phyloP scores from a whole-genome alignment of 2,888 invertebrate species.

The Branchellion lobata region DNA sequence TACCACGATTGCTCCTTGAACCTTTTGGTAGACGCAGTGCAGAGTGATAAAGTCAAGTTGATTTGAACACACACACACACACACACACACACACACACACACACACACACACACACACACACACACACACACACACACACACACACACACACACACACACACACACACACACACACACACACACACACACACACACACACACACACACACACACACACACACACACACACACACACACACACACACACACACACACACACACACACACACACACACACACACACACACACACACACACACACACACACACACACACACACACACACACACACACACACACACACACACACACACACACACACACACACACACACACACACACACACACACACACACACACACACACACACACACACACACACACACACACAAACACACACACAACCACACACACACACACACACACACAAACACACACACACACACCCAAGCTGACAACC shows the following conservation, averaged over 20 bases:
- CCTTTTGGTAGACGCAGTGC: no score
- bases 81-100: conserved; percentile 23
- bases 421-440: conserved; percentile 11
- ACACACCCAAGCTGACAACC: no score
- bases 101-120: conserved; percentile 20
- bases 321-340: background rate
- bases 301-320: background rate
- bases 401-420: conserved; percentile 16
- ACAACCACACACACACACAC: no score
- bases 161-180: conserved; percentile 45
- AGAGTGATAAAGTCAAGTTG: no score
- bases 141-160: conserved; percentile 44
- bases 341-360: conserved; percentile 11
- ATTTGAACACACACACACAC: conserved; percentile 24
- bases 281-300: background rate
- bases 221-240: conserved; percentile 24
- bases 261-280: background rate
- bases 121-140: conserved; percentile 39
- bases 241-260: no score
- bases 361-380: conserved; percentile 17
- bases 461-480: no score
- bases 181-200: conserved; percentile 40
- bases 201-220: conserved; percentile 42
- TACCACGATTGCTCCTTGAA: no score
- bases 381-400: conserved; percentile 17